A percentile compares a stretch with the other conserved stretches of the same genome.
phyloP scores from a whole-genome alignment of 1,140 invertebrate genomes.

The Drosophila virilis region DNA sequence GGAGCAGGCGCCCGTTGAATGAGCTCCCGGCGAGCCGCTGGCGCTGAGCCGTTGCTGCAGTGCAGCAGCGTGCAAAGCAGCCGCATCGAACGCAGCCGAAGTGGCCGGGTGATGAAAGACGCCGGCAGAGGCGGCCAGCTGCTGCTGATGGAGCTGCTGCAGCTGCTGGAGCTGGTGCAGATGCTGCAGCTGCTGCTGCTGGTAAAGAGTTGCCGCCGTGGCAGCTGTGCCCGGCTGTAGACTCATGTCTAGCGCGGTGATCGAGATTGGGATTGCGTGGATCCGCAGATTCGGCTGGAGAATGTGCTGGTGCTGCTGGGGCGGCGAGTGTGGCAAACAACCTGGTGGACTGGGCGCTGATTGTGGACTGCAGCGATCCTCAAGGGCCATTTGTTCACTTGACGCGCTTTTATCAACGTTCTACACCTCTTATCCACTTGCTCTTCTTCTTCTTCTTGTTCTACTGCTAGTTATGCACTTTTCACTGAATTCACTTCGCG shows the following conservation, averaged over 20 bases:
- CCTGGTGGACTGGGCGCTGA: slow-evolving; percentile 85
- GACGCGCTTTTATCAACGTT: slow-evolving; percentile 5
- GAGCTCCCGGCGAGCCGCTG: slow-evolving; percentile 64
- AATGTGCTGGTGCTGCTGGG: slow-evolving; percentile 27
- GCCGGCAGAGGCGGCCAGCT: slow-evolving; percentile 64
- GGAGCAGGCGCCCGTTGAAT: slow-evolving; percentile 65
- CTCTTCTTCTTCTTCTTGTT: slow-evolving; percentile 7
- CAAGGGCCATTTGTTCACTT: slow-evolving; percentile 85
- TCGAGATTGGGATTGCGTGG: slow-evolving; percentile 27
- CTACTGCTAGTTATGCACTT: not conserved
- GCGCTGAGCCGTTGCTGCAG: slow-evolving; percentile 66
- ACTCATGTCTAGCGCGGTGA: slow-evolving; percentile 69
- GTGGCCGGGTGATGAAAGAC: slow-evolving; percentile 75
- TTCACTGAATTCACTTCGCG: slow-evolving; percentile 41
- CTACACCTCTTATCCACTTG: not conserved
- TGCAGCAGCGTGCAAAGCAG: slow-evolving; percentile 67
- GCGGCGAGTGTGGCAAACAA: slow-evolving; percentile 62
- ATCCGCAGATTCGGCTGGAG: slow-evolving; percentile 15
- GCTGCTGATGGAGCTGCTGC: slow-evolving; percentile 79
- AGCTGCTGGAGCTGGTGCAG: slow-evolving; percentile 77
- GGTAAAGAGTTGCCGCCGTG: slow-evolving; percentile 55
- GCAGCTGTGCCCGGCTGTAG: slow-evolving; percentile 51
- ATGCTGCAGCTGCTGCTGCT: slow-evolving; percentile 78
- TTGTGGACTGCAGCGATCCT: slow-evolving; percentile 87
- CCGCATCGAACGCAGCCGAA: slow-evolving; percentile 58